These are phyloP conservation scores for Strigops habroptila DNA, from an alignment of 2,113 vertebrate species.

Conservation along the genomic window DNA sequence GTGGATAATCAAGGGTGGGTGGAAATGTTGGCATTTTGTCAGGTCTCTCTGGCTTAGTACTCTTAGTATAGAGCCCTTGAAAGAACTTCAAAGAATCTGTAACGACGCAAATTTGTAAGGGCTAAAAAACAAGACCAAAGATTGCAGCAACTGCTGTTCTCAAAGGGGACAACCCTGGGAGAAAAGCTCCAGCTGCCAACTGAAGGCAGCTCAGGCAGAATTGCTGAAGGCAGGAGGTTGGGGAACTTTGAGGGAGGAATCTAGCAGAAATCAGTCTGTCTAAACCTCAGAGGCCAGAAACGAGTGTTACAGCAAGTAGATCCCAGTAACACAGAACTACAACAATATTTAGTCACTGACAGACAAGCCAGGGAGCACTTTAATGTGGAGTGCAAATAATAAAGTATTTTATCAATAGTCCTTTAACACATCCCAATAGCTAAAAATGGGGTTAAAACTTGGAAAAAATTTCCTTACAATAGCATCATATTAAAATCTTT, in stretches of 20 bases:
- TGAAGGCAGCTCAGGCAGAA: background rate
- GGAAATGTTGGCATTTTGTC: background rate
- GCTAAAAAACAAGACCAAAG: background rate
- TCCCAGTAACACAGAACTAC: too few species aligned
- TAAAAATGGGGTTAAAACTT: background rate
- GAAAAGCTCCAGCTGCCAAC: background rate
- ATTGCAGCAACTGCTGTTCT: background rate
- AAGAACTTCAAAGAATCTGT: background rate
- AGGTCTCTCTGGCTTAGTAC: background rate
- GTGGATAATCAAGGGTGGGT: background rate
- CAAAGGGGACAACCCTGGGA: background rate
- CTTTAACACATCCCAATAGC: background rate
- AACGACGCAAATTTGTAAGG: background rate
- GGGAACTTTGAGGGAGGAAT: background rate
- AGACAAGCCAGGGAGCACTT: background rate
- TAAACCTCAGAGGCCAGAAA: background rate
- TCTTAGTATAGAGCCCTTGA: background rate
- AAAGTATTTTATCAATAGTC: background rate
- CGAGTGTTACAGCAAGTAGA: background rate
- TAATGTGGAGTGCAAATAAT: background rate
- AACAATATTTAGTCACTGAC: background rate
- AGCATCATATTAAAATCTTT: background rate
- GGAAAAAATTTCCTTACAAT: background rate
- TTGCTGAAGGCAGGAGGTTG: background rate
- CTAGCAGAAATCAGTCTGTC: background rate